phyloP scores from a whole-genome alignment of 2,113 vertebrate genomes.

The Gymnocephalus cernua region DNA sequence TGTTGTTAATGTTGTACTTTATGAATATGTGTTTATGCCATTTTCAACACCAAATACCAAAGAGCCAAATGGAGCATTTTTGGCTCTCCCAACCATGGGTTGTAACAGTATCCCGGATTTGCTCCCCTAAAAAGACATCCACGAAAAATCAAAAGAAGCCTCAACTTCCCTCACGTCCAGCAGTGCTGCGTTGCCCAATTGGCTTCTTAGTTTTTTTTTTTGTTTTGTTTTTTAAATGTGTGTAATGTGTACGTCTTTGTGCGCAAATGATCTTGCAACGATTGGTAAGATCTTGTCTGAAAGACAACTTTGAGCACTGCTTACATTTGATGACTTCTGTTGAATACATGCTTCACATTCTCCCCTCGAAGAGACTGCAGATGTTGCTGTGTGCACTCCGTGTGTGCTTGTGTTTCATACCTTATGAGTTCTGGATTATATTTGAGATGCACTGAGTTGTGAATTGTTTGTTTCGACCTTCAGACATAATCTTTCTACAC shows the following conservation, averaged over 20 bases:
- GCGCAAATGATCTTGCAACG: conserved; percentile 41
- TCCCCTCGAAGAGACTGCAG: conserved; percentile 21
- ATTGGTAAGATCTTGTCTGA: conserved; percentile 30
- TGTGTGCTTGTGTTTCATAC: conserved; percentile 64
- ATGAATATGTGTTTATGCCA: conserved; percentile 73
- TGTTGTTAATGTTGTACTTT: conserved; percentile 79
- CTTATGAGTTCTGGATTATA: conserved; percentile 49
- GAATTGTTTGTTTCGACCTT: conserved; percentile 54
- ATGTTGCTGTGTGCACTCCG: conserved; percentile 41
- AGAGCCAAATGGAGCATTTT: conserved; percentile 62
- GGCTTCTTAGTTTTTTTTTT: conserved; percentile 29
- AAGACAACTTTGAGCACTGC: conserved; percentile 60
- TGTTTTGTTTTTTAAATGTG: conserved; percentile 25
- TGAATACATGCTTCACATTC: conserved; percentile 50
- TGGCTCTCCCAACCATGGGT: conserved; percentile 41
- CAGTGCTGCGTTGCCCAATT: conserved; percentile 52
- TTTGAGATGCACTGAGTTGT: conserved; percentile 42
- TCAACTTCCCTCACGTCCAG: conserved; percentile 31
- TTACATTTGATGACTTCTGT: conserved; percentile 55
- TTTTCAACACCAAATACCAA: conserved; percentile 77
- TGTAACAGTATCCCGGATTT: conserved; percentile 39
- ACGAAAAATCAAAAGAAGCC: conserved; percentile 30
- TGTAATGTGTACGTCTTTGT: conserved; percentile 73
- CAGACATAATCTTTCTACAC: conserved; percentile 70
- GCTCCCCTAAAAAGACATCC: conserved; percentile 29